Conservation (phyloP, 2,113 vertebrate species). For the Oceanodroma tethys region DNA sequence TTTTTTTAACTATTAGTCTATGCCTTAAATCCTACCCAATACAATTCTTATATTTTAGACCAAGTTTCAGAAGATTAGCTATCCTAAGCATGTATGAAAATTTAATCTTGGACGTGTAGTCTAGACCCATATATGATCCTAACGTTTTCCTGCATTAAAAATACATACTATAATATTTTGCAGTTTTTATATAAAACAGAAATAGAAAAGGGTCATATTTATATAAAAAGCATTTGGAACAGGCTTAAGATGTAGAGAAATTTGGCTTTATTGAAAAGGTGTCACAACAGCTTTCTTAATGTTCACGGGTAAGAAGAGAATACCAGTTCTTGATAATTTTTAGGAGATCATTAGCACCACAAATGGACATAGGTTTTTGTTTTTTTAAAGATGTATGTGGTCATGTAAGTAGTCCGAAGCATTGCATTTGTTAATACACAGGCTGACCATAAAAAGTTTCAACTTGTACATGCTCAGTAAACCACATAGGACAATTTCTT, state of each 20-base stretch:
- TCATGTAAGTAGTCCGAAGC: neutral
- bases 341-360: constrained; percentile 36
- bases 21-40: neutral
- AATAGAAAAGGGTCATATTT: neutral
- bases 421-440: neutral
- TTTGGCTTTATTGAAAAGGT: constrained; percentile 28
- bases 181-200: neutral
- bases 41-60: neutral
- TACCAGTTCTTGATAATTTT: neutral
- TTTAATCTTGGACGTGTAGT: neutral
- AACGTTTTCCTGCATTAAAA: neutral
- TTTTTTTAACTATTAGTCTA: neutral
- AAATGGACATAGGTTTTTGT: neutral
- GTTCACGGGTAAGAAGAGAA: neutral
- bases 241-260: neutral
- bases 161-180: neutral
- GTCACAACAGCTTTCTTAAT: neutral
- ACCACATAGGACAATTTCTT: neutral
- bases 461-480: neutral
- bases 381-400: neutral
- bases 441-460: neutral
- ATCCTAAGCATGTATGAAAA: neutral
- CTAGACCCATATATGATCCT: neutral
- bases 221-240: constrained; percentile 14
- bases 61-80: neutral